Base-by-base conservation (phyloP, 2,113 vertebrate species). In the Eira barbara region DNA sequence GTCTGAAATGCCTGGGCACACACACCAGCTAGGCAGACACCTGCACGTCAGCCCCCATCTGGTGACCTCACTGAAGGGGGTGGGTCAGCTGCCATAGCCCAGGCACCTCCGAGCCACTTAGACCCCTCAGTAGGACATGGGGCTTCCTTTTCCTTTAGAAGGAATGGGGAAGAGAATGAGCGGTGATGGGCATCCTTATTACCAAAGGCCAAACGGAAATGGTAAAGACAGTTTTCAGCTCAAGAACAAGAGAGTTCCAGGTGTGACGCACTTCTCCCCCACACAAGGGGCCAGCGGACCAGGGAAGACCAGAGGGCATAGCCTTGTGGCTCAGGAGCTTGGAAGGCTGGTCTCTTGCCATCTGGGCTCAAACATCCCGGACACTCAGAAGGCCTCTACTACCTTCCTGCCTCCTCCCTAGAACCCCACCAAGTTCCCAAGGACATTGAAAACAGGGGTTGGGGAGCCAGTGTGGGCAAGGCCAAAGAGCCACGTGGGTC, bases 301-400 rank as follows among this genome's bases (percentile, higher is more conserved):
- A 17, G 61, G 31, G 45, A 49, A 57, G 17, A 31, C 34, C 2
- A 4, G 3, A 49, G 76, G 80, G 45, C 39, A 57, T 65, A 25
- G 92, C 29, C 45, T 59, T 29, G 36, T 79, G 74, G 55, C n/a
- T 25, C n/a, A 7, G 49, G 0, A 36, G 6, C 55, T 71, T 36
- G 15, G 78, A 74, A 88, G 31, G 23, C 45, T 55, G 18, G 42
- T 21, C 15, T 23, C 57, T 34, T 15, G 36, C 29, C 7, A 1
- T 8, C 59, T 0, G 1, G 55, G 15, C 4, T 57, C 42, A 8
- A 31, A 88, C 0, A 5, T 47, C 29, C n/a, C 18, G 31, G n/a
- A 61, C 2, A 0, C 49, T 92, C 52, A 57, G n/a, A 31, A 34
- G 21, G 13, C 69, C 69, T 73, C 36, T 63, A 55, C 49, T 11